Conservation (phyloP, 2,113 vertebrate species). For the Ammodytes dubius region DNA sequence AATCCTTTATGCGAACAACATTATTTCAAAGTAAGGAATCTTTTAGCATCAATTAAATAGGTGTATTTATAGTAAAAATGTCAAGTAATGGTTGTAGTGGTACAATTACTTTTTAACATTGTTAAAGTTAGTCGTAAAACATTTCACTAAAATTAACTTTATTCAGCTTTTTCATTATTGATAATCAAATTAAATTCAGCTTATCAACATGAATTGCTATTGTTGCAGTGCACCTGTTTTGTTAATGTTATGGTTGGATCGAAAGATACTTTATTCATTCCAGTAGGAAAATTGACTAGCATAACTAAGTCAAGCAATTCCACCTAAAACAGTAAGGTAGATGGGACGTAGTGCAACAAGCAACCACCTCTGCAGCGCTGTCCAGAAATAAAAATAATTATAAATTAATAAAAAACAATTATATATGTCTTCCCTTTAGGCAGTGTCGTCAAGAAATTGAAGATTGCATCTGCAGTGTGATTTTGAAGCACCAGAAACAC, state of each 20-base stretch:
- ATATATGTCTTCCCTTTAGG: conserved; percentile 84
- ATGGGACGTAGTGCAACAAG: too few species aligned
- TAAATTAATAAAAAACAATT: conserved; percentile 11
- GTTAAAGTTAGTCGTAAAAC: not conserved
- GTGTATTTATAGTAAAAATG: not conserved
- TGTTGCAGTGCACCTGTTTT: not conserved
- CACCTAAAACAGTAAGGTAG: too few species aligned
- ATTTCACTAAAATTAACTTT: not conserved
- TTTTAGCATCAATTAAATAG: not conserved
- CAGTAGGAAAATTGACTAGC: too few species aligned
- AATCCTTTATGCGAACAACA: conserved; percentile 94
- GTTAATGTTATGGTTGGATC: not conserved
- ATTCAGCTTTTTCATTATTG: not conserved
- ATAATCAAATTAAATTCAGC: not conserved
- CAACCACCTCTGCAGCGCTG: too few species aligned
- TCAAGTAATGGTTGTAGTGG: not conserved
- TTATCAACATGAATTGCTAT: not conserved
- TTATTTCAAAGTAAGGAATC: conserved; percentile 94
- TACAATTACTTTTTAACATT: not conserved
- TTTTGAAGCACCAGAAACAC: conserved; percentile 89
- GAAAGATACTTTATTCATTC: too few species aligned
- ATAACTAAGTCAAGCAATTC: too few species aligned
- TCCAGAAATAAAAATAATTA: not conserved
- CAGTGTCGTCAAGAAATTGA: conserved; percentile 96
- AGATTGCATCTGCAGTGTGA: conserved; percentile 90